Percentiles rank a stretch among this genome's conserved stretches.
phyloP scores from a whole-genome alignment of 2,797 vertebrate genomes.

The Hydrocynus forskahlii region DNA sequence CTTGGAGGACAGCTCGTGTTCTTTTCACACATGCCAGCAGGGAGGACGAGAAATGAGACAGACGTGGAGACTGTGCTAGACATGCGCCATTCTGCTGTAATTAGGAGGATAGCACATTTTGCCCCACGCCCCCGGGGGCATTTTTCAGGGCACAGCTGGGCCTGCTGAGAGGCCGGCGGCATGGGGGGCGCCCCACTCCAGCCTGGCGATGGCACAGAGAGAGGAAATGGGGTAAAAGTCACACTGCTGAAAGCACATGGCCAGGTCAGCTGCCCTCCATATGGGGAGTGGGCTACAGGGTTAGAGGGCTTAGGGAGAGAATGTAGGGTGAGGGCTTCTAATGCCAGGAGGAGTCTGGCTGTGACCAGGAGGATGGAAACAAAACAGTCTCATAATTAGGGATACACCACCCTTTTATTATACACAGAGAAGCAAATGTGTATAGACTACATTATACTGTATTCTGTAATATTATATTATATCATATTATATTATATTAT shows the following conservation, averaged over 20 bases:
- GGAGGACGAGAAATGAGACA: slow-evolving; percentile 29
- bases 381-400: not conserved
- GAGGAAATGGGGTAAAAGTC: slow-evolving; percentile 39
- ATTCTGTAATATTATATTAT: too few relatives aligned
- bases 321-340: slow-evolving; percentile 22
- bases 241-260: slow-evolving; percentile 41
- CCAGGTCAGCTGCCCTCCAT: slow-evolving; percentile 45
- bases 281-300: slow-evolving; percentile 36
- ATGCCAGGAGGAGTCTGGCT: slow-evolving; percentile 18
- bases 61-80: slow-evolving; percentile 44
- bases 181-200: slow-evolving; percentile 68
- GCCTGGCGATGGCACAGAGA: slow-evolving; percentile 58
- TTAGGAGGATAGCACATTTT: slow-evolving; percentile 66
- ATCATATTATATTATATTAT: too few relatives aligned
- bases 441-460: not conserved
- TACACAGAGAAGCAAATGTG: slow-evolving; percentile 1
- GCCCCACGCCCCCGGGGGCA: slow-evolving; percentile 55
- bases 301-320: slow-evolving; percentile 34
- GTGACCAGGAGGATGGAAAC: not conserved
- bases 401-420: slow-evolving; percentile 5
- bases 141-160: slow-evolving; percentile 74
- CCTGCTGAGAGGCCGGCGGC: slow-evolving; percentile 71
- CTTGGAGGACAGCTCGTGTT: slow-evolving; percentile 34
- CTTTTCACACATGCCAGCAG: slow-evolving; percentile 38
- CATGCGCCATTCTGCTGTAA: slow-evolving; percentile 52